Base-by-base conservation (phyloP, 2,797 vertebrate species). In the Oreochromis grahami region DNA sequence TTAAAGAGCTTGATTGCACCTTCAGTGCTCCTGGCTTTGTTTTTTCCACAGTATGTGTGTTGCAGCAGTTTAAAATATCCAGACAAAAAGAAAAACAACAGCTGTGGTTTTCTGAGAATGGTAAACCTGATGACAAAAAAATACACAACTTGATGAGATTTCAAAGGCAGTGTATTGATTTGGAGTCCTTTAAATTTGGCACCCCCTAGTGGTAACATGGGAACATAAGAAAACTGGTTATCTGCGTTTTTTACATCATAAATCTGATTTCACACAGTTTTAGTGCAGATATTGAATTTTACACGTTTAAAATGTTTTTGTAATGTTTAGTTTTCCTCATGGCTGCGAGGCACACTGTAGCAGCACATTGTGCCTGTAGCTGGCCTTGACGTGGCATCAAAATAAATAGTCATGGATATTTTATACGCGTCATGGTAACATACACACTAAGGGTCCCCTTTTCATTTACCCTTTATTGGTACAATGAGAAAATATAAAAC, bases 301-400 rank as follows among this genome's bases (percentile, higher is more conserved):
- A 48, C 29, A 48, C 1, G 0, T 48, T 48, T 19, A 32, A 70
- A 72, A 5, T 29, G 15, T 26, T 48, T 72, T 12, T 29, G 43
- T 32, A 29, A 5, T 48, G 43, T 19, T 72, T 32, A 7, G 14
- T 72, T 72, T 45, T 45, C 21, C 65, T 72, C 12, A 1, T 53
- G 52, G 52, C 21, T 48, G 65, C 4, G 15, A 19, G 6, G 41
- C 41, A 10, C 15, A 3, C 56, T 60, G 32, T 17, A 60, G 29
- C 15, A 34, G 56, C 56, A 2, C 1, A 0, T 0, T 26, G 65
- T 26, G 38, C 1, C 21, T 43, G 14, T 70, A 14, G 14, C 21
- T 4, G 38, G 41, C 14, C 65, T 29, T 70, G 3, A 4, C 24
- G 1, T 0, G 21, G 21, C 21, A 29, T 72, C 41, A 48, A 8